Evolutionary conservation across 2,888 invertebrate species (phyloP), one percentile per base, ranked within the genome.

Genomic region (Erebia aethiops): DNA sequence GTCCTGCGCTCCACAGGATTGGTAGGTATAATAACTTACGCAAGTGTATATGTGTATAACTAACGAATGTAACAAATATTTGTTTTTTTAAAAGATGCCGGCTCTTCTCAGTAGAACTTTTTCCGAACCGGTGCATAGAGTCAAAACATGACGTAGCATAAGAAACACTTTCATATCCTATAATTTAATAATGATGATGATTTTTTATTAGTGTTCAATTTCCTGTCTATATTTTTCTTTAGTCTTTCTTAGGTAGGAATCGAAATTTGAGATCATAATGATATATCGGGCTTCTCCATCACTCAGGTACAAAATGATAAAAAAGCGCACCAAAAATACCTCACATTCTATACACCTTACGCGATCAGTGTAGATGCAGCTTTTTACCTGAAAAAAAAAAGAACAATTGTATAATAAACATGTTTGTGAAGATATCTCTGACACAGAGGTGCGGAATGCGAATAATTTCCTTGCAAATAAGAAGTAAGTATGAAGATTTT

Each of bases 321-420:
- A 56, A 8, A 56, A 1, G 35, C 52, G 10, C n/a, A 52, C 52
- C 52, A 26, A 64, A 14, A 69, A 46, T 51, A 66, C 41, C 52
- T 35, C 51, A 62, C 69, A 64, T 73, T 71, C 69, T 66, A 43
- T 64, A 52, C 26, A 65, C 18, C 54, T 71, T 69, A 52, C 66
- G 66, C 57, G 66, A 62, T 54, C 69, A 16, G 13, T 21, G 43
- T 11, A 67, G 43, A 16, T 54, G 54, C 70, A 60, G 52, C n/a
- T 64, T 61, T 58, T 76, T 76, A 76, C 76, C 76, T 76, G 75
- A 54, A 74, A 77, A 69, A 77, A 69, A 73, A 41, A 73, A 63
- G 65, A 70, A 61, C 46, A 51, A 67, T 21, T 54, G 52, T 58
- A n/a, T 62, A 58, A 58, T 67, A 41, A 49, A 60, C 26, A 49